Base-by-base conservation (phyloP, 2,888 invertebrate species). In the Xylocampa areola region DNA sequence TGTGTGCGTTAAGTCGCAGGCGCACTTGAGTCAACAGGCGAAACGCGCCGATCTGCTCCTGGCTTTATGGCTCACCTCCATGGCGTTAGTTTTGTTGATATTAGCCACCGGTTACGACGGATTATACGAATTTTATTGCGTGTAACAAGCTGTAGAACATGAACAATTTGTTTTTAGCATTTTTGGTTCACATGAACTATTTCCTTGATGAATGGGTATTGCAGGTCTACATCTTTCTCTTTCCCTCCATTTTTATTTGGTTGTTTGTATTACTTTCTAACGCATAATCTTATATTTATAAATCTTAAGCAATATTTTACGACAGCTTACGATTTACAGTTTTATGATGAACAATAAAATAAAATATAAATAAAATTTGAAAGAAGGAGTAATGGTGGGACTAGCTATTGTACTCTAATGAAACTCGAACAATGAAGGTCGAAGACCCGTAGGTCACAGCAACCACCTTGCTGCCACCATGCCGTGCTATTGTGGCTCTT, bases 391-490 rank as follows among this genome's bases (percentile, higher is more conserved):
- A 73, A 76, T 78, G 72, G 68, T 71, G 69, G 73, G 79, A 76
- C 72, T 79, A 77, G 81, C 84, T 86, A 86, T 90, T 89, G 90
- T 88, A 84, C 86, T 87, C 69, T 85, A 86, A 88, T 88, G 87
- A 82, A 88, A 87, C 84, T 82, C 87, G 85, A 91, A 91, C 91
- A 92, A 91, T 91, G 84, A 86, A 84, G 91, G 91, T 91, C 92
- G 88, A 84, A 85, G 91, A 90, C 91, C 90, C 85, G 82, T 79
- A 82, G 91, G 90, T 89, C 88, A 88, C 82, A 83, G 80, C 86
- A 79, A 79, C 84, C 81, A 84, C 82, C 80, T 85, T 72, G 68
- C 81, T 76, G 73, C 80, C 73, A 75, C 68, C 57, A 70, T 68
- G 58, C 68, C 69, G 55, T 61, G 70, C 72, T 59, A 74, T 75